Conservation (phyloP, 2,797 vertebrate genomes). For the Pipistrellus kuhlii region DNA sequence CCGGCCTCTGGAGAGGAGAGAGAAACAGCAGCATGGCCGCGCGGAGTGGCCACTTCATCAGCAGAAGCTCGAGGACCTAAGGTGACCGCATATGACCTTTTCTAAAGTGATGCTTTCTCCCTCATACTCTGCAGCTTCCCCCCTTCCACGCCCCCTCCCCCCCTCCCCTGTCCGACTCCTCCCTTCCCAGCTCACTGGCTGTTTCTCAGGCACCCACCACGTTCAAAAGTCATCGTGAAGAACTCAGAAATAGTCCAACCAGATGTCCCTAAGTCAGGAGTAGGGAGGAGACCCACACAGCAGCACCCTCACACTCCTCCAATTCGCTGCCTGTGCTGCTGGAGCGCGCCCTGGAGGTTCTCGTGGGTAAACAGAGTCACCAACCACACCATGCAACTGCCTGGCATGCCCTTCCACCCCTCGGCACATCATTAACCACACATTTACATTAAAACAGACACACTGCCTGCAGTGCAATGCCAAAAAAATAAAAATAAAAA, state of each 20-base stretch:
- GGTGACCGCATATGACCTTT: background rate
- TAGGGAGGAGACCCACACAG: background rate
- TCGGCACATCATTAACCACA: background rate
- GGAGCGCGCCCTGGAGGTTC: background rate
- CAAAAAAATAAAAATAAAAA: no score
- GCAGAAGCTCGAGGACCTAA: background rate
- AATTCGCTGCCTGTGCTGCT: background rate
- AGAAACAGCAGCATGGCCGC: background rate
- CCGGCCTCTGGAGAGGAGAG: background rate
- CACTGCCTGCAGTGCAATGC: background rate
- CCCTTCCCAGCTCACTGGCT: background rate
- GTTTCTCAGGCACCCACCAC: background rate
- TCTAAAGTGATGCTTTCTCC: background rate
- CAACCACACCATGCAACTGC: background rate
- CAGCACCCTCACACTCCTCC: background rate
- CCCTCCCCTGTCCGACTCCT: background rate
- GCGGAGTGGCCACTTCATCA: no score
- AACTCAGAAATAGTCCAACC: background rate
- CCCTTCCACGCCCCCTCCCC: background rate
- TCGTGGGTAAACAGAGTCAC: background rate
- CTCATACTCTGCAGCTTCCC: background rate
- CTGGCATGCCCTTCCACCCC: background rate
- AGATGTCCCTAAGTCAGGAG: background rate
- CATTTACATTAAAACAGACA: background rate
- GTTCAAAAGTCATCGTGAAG: background rate